Evolutionary conservation across 2,113 vertebrate genomes (phyloP).

Genomic region (Sorex fumeus): DNA sequence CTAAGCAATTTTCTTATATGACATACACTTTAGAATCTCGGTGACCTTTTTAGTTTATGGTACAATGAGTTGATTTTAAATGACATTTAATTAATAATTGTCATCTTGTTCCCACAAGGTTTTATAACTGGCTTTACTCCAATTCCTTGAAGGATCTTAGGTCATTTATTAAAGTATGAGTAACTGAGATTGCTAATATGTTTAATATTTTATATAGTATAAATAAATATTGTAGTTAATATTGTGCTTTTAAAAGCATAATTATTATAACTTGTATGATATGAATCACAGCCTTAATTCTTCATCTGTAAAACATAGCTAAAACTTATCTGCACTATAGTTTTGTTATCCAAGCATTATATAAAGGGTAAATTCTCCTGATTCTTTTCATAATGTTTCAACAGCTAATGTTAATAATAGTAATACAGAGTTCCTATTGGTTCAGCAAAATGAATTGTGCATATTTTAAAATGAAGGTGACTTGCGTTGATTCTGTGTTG

Average conservation of each 20-base stretch:
- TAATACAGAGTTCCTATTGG: not conserved
- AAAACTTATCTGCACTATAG: constrained; percentile 20
- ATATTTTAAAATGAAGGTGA: constrained; percentile 66
- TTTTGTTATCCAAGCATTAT: constrained; percentile 52
- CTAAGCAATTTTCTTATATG: constrained; percentile 3
- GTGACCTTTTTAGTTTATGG: constrained; percentile 19
- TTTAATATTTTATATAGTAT: not conserved
- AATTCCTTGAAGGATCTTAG: not conserved
- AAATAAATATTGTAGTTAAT: not conserved
- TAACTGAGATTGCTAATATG: not conserved
- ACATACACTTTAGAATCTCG: not conserved
- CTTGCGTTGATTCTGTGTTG: constrained; percentile 45
- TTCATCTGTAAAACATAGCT: constrained; percentile 36
- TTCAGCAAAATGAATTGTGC: constrained; percentile 28
- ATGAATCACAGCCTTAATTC: constrained; percentile 2
- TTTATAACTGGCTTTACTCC: constrained; percentile 37
- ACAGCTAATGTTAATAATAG: constrained; percentile 53
- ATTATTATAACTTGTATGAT: not conserved
- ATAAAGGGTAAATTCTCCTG: constrained; percentile 58
- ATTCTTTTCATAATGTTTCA: constrained; percentile 23
- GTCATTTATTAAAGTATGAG: constrained; percentile 38
- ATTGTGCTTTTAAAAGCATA: constrained; percentile 21
- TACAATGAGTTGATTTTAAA: constrained; percentile 15
- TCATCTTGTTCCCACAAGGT: not conserved
- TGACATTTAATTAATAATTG: constrained; percentile 36